Conservation (phyloP, 2,797 vertebrate species). For the Crypturellus tataupa region DNA sequence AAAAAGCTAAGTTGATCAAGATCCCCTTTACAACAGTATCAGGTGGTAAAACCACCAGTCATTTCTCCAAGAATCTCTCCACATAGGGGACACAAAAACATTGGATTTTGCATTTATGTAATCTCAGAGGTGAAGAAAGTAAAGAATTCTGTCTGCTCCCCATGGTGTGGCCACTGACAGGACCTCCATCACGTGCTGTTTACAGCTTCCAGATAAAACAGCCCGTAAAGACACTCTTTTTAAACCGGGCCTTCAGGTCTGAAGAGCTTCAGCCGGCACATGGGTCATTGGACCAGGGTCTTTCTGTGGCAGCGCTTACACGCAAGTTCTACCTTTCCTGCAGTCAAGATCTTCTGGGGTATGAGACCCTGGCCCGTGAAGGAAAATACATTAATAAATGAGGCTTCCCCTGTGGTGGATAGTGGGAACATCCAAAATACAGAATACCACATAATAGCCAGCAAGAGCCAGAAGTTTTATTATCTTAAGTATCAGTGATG, state of each 20-base stretch:
- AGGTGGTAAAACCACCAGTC: background rate
- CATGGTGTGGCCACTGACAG: background rate
- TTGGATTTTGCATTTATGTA: background rate
- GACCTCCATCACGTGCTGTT: fast-evolving
- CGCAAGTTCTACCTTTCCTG: background rate
- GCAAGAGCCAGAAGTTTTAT: background rate
- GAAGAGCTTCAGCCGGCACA: background rate
- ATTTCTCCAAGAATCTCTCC: background rate
- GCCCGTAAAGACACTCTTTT: background rate
- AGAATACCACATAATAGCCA: fast-evolving
- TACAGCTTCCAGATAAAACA: background rate
- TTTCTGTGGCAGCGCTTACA: background rate
- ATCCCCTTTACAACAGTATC: background rate
- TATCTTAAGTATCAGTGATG: background rate
- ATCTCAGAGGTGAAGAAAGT: background rate
- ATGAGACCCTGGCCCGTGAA: background rate
- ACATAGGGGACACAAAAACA: background rate
- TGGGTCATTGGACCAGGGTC: background rate
- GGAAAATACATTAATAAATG: background rate
- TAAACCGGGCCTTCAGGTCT: fast-evolving
- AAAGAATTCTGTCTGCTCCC: background rate
- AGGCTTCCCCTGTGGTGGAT: background rate
- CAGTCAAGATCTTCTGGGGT: background rate
- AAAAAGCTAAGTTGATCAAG: background rate
- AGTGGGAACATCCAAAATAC: background rate